Evolutionary conservation across 2,888 invertebrate genomes (phyloP), one percentile per base, ranked within the genome.

Genomic region (Apamea sordens): DNA sequence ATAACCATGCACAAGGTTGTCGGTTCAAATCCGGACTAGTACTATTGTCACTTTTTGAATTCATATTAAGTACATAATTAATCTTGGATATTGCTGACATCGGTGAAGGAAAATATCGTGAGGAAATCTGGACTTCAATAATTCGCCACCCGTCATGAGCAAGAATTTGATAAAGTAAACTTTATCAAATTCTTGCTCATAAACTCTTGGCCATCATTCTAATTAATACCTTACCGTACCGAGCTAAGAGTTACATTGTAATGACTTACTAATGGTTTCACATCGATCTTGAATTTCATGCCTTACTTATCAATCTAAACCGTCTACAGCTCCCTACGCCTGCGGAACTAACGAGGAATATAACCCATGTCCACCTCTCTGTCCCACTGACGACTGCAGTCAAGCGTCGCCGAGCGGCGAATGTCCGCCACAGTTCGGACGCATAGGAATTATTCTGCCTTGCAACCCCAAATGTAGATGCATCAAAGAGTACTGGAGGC

Each of bases 401-500:
- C 89, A 91, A 75, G 91, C 91, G 0, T 84, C 90, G 0, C 89
- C 89, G 0, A 75, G 81, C 5, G 93, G 94, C 0, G 73, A 75
- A 28, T 94, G 94, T 67, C 92, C 90, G 0, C 88, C 83, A 0
- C 44, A 18, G 0, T 44, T 87, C 0, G 91, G 92, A 0, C 32
- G 41, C 0, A 91, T 92, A 6, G 85, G 85, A 2, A 89, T 92
- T 7, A 81, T 90, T 4, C 50, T 92, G 5, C 61, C 76, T 28
- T 93, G 93, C 76, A 86, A 77, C 0, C 94, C 94, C 0, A 84
- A 80, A 32, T 94, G 94, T 69, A 81, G 91, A 32, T 94, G 94
- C 77, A 88, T 87, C 1, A 73, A 90, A 15, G 88, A 86, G 0
- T 93, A 91, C 76, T 92, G 93, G 90, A 92, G 92, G 61, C 81